Base-by-base conservation (phyloP, 2,113 vertebrate genomes). In the Cricetomys ansorgei region DNA sequence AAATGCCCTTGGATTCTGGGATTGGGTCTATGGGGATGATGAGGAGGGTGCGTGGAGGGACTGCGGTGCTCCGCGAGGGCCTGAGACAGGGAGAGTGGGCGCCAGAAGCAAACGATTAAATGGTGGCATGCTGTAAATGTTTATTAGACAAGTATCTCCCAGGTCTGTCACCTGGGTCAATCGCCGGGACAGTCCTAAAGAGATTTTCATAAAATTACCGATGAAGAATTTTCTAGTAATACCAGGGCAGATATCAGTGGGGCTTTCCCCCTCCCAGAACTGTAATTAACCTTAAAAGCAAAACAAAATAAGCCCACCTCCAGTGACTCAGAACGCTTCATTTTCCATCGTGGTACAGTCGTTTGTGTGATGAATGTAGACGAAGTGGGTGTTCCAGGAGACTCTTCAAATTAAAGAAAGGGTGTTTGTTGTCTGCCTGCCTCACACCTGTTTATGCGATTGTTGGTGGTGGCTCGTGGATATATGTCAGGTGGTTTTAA, bases 171-270 rank as follows among this genome's bases (percentile, higher is more conserved):
- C 43, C 65, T 67, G 43, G 16, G 85, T 76, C 87, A n/a, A n/a
- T 59, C 69, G 96, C 94, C 85, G 96, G 87, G 65, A 81, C 75
- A 67, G 43, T 21, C 45, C 69, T 34, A 81, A 34, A 55, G 75
- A 93, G 16, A 69, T 92, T 67, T 87, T 84, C 76, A 45, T 48
- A 77, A 72, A 84, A 85, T 65, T 34, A 55, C 53, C 13, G 9
- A 4, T 25, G 50, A 62, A 76, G 69, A 53, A 43, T 67, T 94
- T 93, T 64, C 79, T 37, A 25, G 1, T 53, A 43, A 80, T 50
- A 55, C 0, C 53, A 85, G 53, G 53, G 27, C 55, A 85, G 55
- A 88, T 96, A 79, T 75, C 72, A 70, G 48, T 21, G 29, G 29
- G 34, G 21, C 48, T 37, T 88, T 43, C 73, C 34, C 3, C 0